phyloP scores from a whole-genome alignment of 2,888 invertebrate species.

The Cephus pulcher region DNA sequence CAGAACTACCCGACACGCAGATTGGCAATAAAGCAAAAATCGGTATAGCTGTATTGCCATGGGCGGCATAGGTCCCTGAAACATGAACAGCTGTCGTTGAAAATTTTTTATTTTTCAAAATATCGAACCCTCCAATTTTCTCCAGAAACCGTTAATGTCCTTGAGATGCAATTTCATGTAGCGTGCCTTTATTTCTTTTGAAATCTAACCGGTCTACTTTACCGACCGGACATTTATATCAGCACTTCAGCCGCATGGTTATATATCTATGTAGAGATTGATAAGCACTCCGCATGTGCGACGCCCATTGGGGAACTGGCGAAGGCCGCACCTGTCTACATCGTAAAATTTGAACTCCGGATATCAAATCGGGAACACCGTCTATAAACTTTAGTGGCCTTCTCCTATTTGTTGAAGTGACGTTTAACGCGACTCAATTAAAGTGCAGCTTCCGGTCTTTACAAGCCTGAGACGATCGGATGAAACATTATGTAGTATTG shows the following conservation, averaged over 20 bases:
- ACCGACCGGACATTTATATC: not conserved
- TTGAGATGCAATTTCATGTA: not conserved
- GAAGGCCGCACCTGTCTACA: slow-evolving; percentile 32
- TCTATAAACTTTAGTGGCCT: slow-evolving; percentile 45
- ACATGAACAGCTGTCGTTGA: not conserved
- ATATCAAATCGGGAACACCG: slow-evolving; percentile 29
- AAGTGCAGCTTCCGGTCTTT: slow-evolving; percentile 32
- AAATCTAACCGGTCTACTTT: not conserved
- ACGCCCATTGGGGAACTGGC: slow-evolving; percentile 22
- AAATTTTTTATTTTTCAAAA: not conserved
- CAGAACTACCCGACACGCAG: not conserved
- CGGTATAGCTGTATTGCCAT: not conserved
- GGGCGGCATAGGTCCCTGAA: not conserved
- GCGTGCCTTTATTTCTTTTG: not conserved
- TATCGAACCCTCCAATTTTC: not conserved
- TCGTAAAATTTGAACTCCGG: slow-evolving; percentile 35
- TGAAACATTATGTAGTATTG: not conserved
- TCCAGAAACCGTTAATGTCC: not conserved
- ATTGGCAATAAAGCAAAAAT: not conserved
- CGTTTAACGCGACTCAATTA: slow-evolving; percentile 45
- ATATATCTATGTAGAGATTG: not conserved
- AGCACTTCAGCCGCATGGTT: not conserved
- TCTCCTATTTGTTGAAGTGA: slow-evolving; percentile 39
- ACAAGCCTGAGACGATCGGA: not conserved
- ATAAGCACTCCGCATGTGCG: not conserved